Evolutionary conservation across 2,888 invertebrate genomes (phyloP).

Genomic region (Coelogynopora nodosa): DNA sequence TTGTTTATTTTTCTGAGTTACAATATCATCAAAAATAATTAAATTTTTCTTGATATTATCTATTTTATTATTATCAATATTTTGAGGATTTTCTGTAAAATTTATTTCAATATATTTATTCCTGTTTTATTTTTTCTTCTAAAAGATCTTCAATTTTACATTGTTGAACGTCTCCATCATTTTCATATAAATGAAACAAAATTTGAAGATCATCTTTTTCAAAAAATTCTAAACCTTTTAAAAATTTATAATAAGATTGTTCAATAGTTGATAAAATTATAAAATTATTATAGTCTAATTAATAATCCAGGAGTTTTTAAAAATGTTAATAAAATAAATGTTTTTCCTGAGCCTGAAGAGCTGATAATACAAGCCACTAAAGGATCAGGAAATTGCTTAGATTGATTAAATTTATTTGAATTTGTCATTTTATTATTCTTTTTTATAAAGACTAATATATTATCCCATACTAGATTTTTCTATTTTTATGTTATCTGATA

Average conservation of each 20-base stretch:
- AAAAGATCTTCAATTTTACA: background rate
- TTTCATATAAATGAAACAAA: background rate
- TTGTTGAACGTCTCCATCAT: background rate
- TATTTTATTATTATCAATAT: background rate
- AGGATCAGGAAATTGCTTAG: background rate
- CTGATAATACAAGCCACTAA: background rate
- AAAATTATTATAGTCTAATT: background rate
- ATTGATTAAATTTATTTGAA: background rate
- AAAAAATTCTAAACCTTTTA: background rate
- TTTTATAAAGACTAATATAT: background rate
- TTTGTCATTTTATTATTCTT: no score
- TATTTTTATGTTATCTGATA: background rate
- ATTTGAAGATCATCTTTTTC: background rate
- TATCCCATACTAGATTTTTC: background rate
- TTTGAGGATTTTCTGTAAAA: background rate
- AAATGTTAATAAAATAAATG: background rate
- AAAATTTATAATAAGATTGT: background rate
- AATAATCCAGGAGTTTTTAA: background rate
- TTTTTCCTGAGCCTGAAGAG: background rate
- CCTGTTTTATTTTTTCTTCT: background rate
- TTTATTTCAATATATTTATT: background rate
- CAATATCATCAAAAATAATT: background rate
- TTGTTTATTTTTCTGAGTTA: background rate
- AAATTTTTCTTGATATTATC: background rate
- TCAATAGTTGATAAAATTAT: background rate